phyloP scores from a whole-genome alignment of 2,113 vertebrate species.

The Panthera leo region DNA sequence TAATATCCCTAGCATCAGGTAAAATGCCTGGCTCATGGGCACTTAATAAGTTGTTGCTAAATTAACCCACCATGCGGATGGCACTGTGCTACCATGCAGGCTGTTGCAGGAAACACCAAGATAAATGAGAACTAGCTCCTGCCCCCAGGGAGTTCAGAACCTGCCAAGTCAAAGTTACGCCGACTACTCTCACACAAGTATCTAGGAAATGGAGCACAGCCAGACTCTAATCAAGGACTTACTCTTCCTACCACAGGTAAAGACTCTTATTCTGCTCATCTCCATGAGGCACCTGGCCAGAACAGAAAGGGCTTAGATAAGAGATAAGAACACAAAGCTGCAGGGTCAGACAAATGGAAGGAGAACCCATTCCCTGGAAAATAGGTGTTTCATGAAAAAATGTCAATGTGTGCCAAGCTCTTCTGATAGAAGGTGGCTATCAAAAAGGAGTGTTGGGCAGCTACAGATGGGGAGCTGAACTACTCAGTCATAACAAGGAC shows the following conservation, averaged over 20 bases:
- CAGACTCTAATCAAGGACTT: not conserved
- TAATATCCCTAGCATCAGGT: not conserved
- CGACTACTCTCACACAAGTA: not conserved
- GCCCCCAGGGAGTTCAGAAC: not conserved
- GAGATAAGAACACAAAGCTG: not conserved
- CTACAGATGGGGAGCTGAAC: not conserved
- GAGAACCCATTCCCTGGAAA: not conserved
- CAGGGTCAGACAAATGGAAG: not conserved
- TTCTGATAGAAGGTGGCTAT: not conserved
- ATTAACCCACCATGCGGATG: not conserved
- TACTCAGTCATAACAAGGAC: not conserved
- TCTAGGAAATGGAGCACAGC: not conserved
- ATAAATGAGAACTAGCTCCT: not conserved
- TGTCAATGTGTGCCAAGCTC: not conserved
- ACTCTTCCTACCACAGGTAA: not conserved
- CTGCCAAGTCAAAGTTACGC: not conserved
- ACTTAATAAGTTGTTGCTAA: not conserved
- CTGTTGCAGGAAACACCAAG: not conserved
- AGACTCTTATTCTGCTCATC: not conserved
- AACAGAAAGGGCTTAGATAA: not conserved
- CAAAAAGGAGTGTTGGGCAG: not conserved
- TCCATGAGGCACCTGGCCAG: not conserved
- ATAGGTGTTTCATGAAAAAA: not conserved
- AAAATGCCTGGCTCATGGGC: not conserved
- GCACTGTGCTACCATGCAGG: not conserved